Evolutionary conservation across 2,797 vertebrate genomes (phyloP).

Genomic region (Myiothlypis chrysogaster): DNA sequence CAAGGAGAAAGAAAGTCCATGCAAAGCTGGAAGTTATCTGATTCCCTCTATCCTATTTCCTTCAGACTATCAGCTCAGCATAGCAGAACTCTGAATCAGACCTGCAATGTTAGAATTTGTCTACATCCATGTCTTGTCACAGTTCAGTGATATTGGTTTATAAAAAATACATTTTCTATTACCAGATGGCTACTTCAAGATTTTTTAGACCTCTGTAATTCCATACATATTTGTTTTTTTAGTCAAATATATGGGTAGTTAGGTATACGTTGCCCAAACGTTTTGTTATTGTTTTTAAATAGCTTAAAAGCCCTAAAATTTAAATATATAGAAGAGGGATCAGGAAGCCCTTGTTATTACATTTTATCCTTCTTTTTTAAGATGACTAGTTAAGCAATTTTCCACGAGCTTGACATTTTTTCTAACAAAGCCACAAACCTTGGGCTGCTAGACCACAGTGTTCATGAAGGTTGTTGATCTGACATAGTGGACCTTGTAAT

Average conservation of each 20-base stretch:
- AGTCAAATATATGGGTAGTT: background rate
- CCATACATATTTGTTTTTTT: background rate
- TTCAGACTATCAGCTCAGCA: background rate
- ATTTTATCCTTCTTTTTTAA: slow-evolving; percentile 19
- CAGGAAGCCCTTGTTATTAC: background rate
- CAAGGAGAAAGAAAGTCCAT: background rate
- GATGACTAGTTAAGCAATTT: slow-evolving; percentile 6
- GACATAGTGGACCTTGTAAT: background rate
- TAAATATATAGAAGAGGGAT: background rate
- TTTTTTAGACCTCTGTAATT: background rate
- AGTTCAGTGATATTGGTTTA: background rate
- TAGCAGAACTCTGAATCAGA: background rate
- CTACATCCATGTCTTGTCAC: background rate
- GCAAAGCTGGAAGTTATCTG: background rate
- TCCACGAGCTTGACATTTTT: background rate
- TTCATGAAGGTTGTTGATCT: background rate
- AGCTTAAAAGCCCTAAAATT: background rate
- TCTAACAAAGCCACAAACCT: slow-evolving; percentile 9
- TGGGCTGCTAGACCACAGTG: background rate
- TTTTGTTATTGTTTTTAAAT: background rate
- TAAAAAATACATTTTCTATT: background rate
- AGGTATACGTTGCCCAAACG: background rate
- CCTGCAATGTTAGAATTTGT: background rate
- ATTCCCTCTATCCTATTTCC: background rate
- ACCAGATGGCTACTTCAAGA: background rate